Percentiles rank a stretch among this genome's conserved stretches.
Conservation (phyloP, 2,797 vertebrate species). For the Cygnus olor region DNA sequence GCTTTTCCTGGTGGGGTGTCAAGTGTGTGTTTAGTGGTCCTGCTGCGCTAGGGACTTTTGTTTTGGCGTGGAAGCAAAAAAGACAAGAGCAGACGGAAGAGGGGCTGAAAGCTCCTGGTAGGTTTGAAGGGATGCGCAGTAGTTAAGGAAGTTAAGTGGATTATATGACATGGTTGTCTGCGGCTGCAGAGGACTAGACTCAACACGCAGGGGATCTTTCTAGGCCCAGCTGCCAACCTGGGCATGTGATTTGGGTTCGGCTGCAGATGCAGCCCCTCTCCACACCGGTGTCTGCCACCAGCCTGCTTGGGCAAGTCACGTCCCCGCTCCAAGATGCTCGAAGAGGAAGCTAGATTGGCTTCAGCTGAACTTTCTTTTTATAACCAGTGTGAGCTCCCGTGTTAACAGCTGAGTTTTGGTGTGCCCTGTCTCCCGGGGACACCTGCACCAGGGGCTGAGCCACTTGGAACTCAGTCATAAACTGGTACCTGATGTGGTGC, state of each 20-base stretch:
- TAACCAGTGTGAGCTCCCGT: background rate
- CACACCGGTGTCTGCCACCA: background rate
- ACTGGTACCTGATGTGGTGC: background rate
- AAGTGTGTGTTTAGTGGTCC: constrained; percentile 36
- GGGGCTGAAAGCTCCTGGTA: constrained; percentile 20
- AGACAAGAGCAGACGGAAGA: background rate
- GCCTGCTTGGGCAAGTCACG: constrained; percentile 58
- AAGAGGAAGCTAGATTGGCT: constrained; percentile 57
- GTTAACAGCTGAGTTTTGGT: constrained; percentile 19
- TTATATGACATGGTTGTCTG: constrained; percentile 56
- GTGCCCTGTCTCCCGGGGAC: background rate
- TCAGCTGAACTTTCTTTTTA: constrained; percentile 39
- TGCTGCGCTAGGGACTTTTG: constrained; percentile 11
- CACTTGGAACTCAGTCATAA: background rate
- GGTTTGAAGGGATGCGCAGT: constrained; percentile 44
- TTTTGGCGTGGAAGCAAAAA: constrained; percentile 40
- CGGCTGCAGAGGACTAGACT: constrained; percentile 38
- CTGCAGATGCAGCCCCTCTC: constrained; percentile 23
- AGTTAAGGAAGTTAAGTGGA: constrained; percentile 27
- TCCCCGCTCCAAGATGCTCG: constrained; percentile 6
- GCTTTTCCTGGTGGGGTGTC: background rate
- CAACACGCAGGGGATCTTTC: background rate
- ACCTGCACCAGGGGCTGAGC: background rate
- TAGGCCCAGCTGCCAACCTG: constrained; percentile 55
- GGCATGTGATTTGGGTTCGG: background rate